Evolutionary conservation across 2,888 invertebrate species (phyloP), one percentile per base, ranked within the genome.

Genomic region (Epinotia brunnichana): DNA sequence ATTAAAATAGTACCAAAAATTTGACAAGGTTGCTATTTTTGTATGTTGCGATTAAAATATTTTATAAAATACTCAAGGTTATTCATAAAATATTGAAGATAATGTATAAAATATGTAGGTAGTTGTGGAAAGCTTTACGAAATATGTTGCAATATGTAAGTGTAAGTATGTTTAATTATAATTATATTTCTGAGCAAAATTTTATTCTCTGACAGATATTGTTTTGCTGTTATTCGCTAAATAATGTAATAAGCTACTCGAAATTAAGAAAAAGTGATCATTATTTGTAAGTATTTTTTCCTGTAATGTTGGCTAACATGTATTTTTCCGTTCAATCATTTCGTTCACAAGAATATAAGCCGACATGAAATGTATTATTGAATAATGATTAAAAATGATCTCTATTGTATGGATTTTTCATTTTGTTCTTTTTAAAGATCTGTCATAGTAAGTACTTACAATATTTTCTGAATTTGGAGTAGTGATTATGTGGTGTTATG

Each of bases 1-100:
- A 83, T 83, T 80, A 84, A 81, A 81, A 74, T 64, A 54, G 75
- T 73, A 76, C 77, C 76, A 74, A 21, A 73, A 72, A 76, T 74
- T 61, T 29, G 56, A 56, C 35, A 35, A 51, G 21, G 64, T 77
- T 77, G 75, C 73, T 78, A 78, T 79, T 79, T 79, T 79, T 78
- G 75, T 79, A 79, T 73, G 74, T 76, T 76, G 69, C 75, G 69
- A 74, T 74, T 75, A 29, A 66, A 69, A 74, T 70, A 74, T 66
- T 74, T 74, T 73, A 74, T 70, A 74, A 74, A 77, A 76, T 77
- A 79, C 78, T 79, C 78, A 75, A 64, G 70, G 71, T 77, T 74
- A 67, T 67, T 75, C 61, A 75, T 62, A 68, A 66, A 64, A 54
- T 29, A 68, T 73, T 73, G 63, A 73, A 63, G 56, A 24, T 71